These are phyloP conservation scores for Oreochromis grahami DNA, from an alignment of 2,797 vertebrate genomes.

Conservation along the genomic window DNA sequence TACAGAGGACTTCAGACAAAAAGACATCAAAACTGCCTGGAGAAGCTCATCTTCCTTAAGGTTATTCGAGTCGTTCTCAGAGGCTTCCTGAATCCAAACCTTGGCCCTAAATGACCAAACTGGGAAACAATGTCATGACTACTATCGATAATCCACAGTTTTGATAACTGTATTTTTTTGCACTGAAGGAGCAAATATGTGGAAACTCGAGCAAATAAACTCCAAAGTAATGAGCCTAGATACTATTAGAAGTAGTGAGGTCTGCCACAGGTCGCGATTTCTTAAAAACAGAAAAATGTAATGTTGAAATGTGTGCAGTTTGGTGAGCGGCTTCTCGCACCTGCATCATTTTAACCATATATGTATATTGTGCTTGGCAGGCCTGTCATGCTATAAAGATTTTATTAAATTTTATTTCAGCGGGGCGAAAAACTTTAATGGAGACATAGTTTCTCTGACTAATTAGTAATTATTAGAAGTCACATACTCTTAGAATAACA, in stretches of 20 bases:
- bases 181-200: background rate
- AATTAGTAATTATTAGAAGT: conserved; percentile 22
- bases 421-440: background rate
- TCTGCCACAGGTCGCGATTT: background rate
- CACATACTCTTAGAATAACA: conserved; percentile 19
- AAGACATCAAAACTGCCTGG: background rate
- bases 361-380: background rate
- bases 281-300: background rate
- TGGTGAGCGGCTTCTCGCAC: background rate
- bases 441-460: background rate
- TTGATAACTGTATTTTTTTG: background rate
- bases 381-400: background rate
- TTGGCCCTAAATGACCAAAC: background rate
- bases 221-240: background rate
- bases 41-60: background rate
- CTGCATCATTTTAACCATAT: background rate
- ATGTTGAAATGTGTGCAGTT: background rate
- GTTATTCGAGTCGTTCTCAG: background rate
- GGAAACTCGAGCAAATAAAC: background rate
- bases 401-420: background rate
- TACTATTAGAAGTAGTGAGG: background rate
- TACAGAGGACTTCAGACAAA: background rate
- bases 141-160: background rate
- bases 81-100: background rate
- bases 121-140: background rate